Conservation (phyloP, 2,888 invertebrate genomes). For the Parapristionchus giblindavisi region DNA sequence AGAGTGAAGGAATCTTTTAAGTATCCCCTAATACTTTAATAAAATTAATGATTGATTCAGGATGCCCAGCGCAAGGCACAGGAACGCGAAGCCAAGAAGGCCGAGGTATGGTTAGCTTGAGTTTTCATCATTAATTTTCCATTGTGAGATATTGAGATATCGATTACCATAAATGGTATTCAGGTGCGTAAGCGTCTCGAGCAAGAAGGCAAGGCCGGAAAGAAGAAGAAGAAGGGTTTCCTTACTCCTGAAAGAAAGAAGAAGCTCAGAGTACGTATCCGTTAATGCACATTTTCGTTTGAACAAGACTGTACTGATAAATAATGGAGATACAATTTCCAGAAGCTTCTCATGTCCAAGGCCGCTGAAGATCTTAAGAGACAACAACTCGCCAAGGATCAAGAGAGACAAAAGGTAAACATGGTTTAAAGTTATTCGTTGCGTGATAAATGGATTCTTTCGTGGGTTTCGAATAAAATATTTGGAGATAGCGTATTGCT, state of each 20-base stretch:
- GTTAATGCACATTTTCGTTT: neutral
- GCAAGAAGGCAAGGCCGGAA: slow-evolving; percentile 28
- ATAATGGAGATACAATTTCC: slow-evolving; percentile 52
- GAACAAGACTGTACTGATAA: neutral
- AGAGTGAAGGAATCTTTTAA: too few species aligned
- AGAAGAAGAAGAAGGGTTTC: slow-evolving; percentile 40
- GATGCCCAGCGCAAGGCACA: slow-evolving; percentile 83
- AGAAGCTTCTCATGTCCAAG: slow-evolving; percentile 99
- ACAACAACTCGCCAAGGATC: slow-evolving; percentile 97
- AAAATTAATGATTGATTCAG: slow-evolving; percentile 40
- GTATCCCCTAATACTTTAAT: too few species aligned
- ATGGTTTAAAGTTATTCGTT: neutral
- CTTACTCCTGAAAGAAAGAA: slow-evolving; percentile 39
- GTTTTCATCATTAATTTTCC: neutral
- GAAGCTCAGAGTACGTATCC: slow-evolving; percentile 38
- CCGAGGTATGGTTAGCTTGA: slow-evolving; percentile 84
- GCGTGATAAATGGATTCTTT: neutral
- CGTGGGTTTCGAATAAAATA: neutral
- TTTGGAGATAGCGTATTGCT: neutral
- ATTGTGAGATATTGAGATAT: neutral
- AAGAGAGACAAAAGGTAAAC: slow-evolving; percentile 85
- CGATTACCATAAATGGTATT: neutral
- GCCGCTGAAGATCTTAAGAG: slow-evolving; percentile 99
- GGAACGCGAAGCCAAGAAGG: slow-evolving; percentile 97
- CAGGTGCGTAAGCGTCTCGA: slow-evolving; percentile 40